These are phyloP conservation scores for Lapara coniferarum DNA, from an alignment of 2,888 invertebrate species.

Conservation along the genomic window DNA sequence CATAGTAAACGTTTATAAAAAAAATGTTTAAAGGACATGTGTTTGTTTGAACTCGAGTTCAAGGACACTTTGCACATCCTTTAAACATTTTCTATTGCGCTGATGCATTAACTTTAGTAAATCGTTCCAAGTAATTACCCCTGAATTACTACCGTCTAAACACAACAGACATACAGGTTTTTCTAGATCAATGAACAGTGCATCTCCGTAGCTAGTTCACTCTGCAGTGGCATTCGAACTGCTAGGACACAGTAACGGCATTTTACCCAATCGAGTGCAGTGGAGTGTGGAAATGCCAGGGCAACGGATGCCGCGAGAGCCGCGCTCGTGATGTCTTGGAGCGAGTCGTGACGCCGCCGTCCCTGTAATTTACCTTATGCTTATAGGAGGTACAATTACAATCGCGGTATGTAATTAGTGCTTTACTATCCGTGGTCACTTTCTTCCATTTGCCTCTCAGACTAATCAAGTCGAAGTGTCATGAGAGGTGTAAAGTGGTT, in stretches of 20 bases:
- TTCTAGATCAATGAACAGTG: background rate
- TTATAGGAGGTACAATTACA: background rate
- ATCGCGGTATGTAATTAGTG: conserved; percentile 9
- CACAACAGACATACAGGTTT: background rate
- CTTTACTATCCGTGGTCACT: background rate
- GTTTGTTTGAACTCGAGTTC: no score
- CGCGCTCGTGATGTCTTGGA: conserved; percentile 44
- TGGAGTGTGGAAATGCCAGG: conserved; percentile 33
- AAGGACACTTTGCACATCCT: background rate
- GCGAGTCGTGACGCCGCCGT: conserved; percentile 43
- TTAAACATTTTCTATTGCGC: background rate
- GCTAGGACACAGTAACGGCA: background rate
- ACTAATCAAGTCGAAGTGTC: no score
- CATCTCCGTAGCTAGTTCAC: background rate
- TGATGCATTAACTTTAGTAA: no score
- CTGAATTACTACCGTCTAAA: no score
- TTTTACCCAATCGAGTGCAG: conserved; percentile 42
- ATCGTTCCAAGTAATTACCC: no score
- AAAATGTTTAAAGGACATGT: no score
- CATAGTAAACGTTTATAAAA: background rate
- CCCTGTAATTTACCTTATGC: background rate
- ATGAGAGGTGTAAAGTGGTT: no score
- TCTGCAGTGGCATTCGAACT: background rate
- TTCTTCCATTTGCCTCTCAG: background rate
- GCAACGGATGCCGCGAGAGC: conserved; percentile 33